phyloP scores from a whole-genome alignment of 2,113 vertebrate genomes.

The Jacana jacana region DNA sequence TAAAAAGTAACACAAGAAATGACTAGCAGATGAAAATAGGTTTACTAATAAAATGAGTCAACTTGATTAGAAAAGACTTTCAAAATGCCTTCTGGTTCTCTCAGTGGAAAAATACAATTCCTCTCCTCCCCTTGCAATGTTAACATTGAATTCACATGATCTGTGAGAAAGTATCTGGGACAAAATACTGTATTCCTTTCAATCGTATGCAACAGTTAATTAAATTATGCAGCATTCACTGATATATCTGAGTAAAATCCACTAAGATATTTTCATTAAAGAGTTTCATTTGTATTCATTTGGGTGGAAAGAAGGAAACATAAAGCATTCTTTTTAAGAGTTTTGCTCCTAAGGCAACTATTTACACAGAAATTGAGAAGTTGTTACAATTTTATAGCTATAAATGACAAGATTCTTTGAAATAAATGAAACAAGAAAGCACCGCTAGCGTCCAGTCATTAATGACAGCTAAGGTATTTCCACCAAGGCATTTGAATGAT shows the following conservation, averaged over 20 bases:
- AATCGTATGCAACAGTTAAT: background rate
- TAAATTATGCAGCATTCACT: background rate
- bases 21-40: background rate
- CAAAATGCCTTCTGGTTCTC: background rate
- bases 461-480: background rate
- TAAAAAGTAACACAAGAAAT: background rate
- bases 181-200: background rate
- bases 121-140: background rate
- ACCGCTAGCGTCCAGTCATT: background rate
- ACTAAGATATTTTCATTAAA: background rate
- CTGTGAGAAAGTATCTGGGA: background rate
- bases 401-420: background rate
- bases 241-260: background rate
- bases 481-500: background rate
- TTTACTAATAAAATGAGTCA: background rate
- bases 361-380: background rate
- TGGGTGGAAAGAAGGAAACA: background rate
- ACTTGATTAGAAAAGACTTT: background rate
- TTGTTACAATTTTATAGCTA: background rate
- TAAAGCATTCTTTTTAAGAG: background rate
- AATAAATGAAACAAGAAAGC: background rate
- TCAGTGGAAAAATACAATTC: background rate
- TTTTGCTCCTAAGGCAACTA: background rate
- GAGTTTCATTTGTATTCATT: background rate
- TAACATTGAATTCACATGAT: background rate